Base-by-base conservation (phyloP, 1,140 invertebrate species). In the Megalonaias nervosa region DNA sequence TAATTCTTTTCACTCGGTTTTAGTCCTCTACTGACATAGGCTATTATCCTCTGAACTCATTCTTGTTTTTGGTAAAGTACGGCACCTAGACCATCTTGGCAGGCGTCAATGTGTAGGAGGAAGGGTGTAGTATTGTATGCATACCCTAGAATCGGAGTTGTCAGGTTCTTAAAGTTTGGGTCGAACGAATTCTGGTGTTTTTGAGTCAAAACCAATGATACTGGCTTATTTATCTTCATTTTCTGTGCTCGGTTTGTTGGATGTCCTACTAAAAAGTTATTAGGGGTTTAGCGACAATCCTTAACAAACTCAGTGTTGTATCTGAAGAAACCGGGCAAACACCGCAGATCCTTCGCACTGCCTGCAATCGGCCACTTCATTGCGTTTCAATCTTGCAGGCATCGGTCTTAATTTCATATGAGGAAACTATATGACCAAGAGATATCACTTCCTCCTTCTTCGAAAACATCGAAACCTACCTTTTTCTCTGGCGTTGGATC, bases 291-390 rank as follows among this genome's bases (percentile, higher is more conserved):
- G n/a, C 89, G 77, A 77, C 80, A 82, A 23, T 72, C 61, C 71
- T 81, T 87, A 26, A 92, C 83, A 80, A 91, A 91, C 76, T 84
- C 80, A 2, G 87, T 60, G 77, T 90, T 89, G 77, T 90, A 92
- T 61, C 87, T 85, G 66, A 88, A 74, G n/a, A 93, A 78, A 1
- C 92, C 92, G 4, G 93, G 55, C 77, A 93, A 92, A 19, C 83
- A 55, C 58, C 89, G 80, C 0, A 93, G 55, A 61, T 91, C 85
- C 60, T 89, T 87, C 11, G 84, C 72, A 75, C 77, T 89, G 65
- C 71, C 84, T 59, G 84, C 81, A 16, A 17, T 60, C 31, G 85
- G 81, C 76, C 80, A 87, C 15, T 82, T 75, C 56, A 73, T 21
- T 92, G 87, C 13, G 89, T 86, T 68, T 82, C 72, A 2, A 90